These are phyloP conservation scores for Cirrhinus molitorella DNA, from an alignment of 2,797 vertebrate genomes.

Conservation along the genomic window DNA sequence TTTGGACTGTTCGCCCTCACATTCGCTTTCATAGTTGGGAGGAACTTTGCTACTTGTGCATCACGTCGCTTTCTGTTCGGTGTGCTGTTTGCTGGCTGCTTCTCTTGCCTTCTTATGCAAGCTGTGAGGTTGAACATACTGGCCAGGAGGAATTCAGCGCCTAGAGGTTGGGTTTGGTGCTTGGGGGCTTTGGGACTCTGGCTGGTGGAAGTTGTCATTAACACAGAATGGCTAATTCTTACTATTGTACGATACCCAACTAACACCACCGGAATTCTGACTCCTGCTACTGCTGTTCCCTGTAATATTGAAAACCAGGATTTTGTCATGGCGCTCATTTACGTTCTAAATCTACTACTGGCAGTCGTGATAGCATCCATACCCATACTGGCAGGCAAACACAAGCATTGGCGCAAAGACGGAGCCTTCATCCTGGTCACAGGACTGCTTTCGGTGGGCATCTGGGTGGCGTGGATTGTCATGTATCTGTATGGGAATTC, in stretches of 20 bases:
- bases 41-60: constrained; percentile 88
- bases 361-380: constrained; percentile 76
- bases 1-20: constrained; percentile 91
- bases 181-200: constrained; percentile 80
- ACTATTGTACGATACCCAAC: constrained; percentile 79
- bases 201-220: constrained; percentile 92
- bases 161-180: constrained; percentile 81
- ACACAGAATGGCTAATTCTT: constrained; percentile 93
- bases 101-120: constrained; percentile 88
- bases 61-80: constrained; percentile 93
- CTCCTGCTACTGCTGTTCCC: constrained; percentile 56
- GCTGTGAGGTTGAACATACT: constrained; percentile 85
- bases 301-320: constrained; percentile 87
- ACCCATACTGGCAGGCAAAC: constrained; percentile 78
- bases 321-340: constrained; percentile 93
- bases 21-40: constrained; percentile 89
- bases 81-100: constrained; percentile 89
- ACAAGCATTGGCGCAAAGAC: constrained; percentile 83
- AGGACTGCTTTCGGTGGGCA: constrained; percentile 78
- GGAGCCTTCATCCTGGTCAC: constrained; percentile 78
- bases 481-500: constrained; percentile 92
- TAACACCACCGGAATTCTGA: not conserved
- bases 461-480: constrained; percentile 92
- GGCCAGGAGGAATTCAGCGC: constrained; percentile 73
- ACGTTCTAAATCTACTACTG: constrained; percentile 88